These are phyloP conservation scores for Ceratosolen solmsi DNA, from an alignment of 1,140 invertebrate genomes.

Conservation along the genomic window DNA sequence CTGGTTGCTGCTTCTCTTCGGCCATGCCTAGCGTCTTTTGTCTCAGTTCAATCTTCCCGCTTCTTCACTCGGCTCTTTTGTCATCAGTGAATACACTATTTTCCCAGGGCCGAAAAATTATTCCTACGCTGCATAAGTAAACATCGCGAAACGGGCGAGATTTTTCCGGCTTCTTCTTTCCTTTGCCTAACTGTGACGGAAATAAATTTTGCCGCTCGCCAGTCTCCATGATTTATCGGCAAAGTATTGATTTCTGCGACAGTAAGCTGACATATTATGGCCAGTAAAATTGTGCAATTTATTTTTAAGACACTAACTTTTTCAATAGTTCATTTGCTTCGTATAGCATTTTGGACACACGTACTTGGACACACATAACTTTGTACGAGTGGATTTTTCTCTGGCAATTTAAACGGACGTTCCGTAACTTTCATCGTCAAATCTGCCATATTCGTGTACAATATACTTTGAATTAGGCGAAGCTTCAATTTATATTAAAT, in stretches of 20 bases:
- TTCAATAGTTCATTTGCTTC: slow-evolving; percentile 15
- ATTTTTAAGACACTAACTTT: slow-evolving; percentile 8
- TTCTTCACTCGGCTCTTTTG: slow-evolving; percentile 14
- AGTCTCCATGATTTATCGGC: background rate
- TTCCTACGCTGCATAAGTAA: slow-evolving; percentile 6
- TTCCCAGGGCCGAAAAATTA: background rate
- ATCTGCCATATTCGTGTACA: background rate
- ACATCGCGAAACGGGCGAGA: background rate
- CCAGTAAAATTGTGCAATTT: slow-evolving; percentile 9
- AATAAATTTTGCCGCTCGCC: background rate
- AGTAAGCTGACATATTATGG: background rate
- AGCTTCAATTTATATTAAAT: background rate
- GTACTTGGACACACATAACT: background rate
- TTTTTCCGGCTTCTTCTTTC: background rate
- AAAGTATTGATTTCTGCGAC: slow-evolving; percentile 5
- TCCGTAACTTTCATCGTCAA: background rate
- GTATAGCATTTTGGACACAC: background rate
- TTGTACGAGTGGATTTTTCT: slow-evolving; percentile 5
- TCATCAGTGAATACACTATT: background rate
- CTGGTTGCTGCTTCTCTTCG: background rate
- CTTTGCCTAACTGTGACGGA: background rate
- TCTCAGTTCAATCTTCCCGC: slow-evolving; percentile 23
- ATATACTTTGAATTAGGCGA: background rate
- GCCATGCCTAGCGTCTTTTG: background rate
- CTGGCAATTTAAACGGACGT: background rate